A percentile compares a stretch with the other conserved stretches of the same genome.
phyloP scores from a whole-genome alignment of 2,113 vertebrate species.

The Lophius piscatorius region DNA sequence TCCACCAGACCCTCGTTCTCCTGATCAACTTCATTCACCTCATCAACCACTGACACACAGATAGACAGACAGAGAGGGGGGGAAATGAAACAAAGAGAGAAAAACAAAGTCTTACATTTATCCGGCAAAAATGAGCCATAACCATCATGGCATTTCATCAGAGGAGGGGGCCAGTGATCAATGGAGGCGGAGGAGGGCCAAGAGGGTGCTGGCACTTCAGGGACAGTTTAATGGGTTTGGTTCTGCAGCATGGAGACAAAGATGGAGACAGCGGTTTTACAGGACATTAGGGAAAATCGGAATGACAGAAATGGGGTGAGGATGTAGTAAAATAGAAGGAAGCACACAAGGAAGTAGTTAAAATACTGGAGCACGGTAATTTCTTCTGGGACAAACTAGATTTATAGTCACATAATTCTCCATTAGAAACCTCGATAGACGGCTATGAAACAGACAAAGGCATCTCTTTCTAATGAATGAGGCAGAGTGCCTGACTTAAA shows the following conservation, averaged over 20 bases:
- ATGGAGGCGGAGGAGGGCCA: slow-evolving; percentile 12
- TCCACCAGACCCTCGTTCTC: slow-evolving; percentile 4
- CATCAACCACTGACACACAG: slow-evolving; percentile 50
- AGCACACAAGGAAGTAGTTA: slow-evolving; percentile 36
- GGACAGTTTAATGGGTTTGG: slow-evolving; percentile 42
- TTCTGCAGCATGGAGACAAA: slow-evolving; percentile 22
- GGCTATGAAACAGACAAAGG: slow-evolving; percentile 23
- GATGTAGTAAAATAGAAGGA: slow-evolving; percentile 20
- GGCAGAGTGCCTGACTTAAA: slow-evolving; percentile 3
- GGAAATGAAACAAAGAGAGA: slow-evolving; percentile 11
- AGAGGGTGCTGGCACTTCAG: slow-evolving; percentile 27
- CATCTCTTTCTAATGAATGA: slow-evolving; percentile 38
- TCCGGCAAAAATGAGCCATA: slow-evolving; percentile 73
- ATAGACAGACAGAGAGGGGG: slow-evolving; percentile 10
- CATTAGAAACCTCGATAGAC: slow-evolving; percentile 25
- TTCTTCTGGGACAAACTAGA: no score
- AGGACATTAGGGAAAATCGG: slow-evolving; percentile 1
- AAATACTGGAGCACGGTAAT: slow-evolving; percentile 17
- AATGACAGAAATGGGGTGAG: slow-evolving; percentile 6
- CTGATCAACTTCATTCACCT: slow-evolving; percentile 50
- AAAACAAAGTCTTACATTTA: slow-evolving; percentile 55
- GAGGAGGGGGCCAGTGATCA: slow-evolving; percentile 42
- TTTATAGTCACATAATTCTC: slow-evolving; percentile 12
- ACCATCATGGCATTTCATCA: slow-evolving; percentile 64
- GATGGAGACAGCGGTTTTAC: slow-evolving; percentile 23